Base-by-base conservation (phyloP, 2,888 invertebrate species). In the Dryobota labecula region DNA sequence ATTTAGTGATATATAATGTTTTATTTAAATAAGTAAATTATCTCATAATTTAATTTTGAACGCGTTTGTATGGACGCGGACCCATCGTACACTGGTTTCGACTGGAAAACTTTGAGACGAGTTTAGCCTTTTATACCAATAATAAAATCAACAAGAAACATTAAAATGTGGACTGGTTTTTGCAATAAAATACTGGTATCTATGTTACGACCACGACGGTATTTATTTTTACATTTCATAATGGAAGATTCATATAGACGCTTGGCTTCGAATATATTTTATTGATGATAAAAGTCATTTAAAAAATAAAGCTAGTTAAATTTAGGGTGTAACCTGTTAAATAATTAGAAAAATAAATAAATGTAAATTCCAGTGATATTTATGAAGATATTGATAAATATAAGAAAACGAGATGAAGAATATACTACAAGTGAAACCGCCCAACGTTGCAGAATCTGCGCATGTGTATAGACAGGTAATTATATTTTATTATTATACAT, bases 401-500 rank as follows among this genome's bases (percentile, higher is more conserved):
- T 7, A 51, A 60, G 9, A 51, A 30, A 30, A 11, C 33, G 73
- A 61, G 18, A 80, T 76, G 76, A 60, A 71, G 13, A 70, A 56
- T 9, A 11, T 49, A 2, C 11, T 79, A n/a, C 49, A 63, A 53
- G 47, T 11, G 0, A 36, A 66, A 9, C 20, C 60, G 27, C 56
- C 57, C 2, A 66, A 73, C 11, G 20, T 73, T 0, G 27, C 64
- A 0, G 47, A 49, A 36, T 64, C 69, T 2, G 30, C 72, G 4
- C 70, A 82, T 71, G 3, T 70, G 2, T 79, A 79, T 11, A 74
- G 72, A 82, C 82, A 82, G 82, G 82, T 80, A 77, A 58, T n/a
- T 60, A 24, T n/a, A n/a, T n/a, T 49, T 5, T 24, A 47, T n/a
- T 47, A 47, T n/a, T 38, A 38, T 13, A 38, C n/a, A n/a, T n/a